Base-by-base conservation (phyloP, 2,797 vertebrate genomes). In the Podargus strigoides region DNA sequence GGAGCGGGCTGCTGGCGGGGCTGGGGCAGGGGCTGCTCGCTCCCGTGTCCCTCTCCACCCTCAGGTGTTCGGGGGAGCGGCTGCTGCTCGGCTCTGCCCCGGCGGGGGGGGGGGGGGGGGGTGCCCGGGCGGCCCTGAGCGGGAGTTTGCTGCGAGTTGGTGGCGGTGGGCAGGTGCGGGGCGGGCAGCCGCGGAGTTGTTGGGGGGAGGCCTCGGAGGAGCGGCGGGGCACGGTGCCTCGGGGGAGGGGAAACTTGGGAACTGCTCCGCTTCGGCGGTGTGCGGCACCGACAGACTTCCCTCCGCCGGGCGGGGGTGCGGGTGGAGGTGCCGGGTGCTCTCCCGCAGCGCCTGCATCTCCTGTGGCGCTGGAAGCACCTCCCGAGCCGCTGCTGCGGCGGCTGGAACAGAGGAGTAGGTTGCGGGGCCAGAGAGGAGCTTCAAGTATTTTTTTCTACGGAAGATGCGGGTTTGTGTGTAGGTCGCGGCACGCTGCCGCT, bases 161-260 rank as follows among this genome's bases (percentile, higher is more conserved):
- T 11, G 3, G 46, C 3, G 37, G 56, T 36, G 55, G 56, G 11
- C 60, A 69, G 90, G 80, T 81, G 84, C 75, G 2, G 3, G 41
- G 50, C 39, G 34, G 50, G 59, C 56, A n/a, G 28, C 58, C 24
- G 24, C 58, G 19, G 58, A 37, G 58, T 26, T 27, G 9, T 12
- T 37, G 9, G 23, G 34, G 42, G 18, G n/a, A 74, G 86, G 66
- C 39, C 81, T 73, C 41, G 79, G 85, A 66, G 84, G 39, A 60
- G 72, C 77, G 63, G 32, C 39, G 82, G 76, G 36, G 73, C 49
- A 60, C 44, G 73, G 9, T 42, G 72, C 62, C 87, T 79, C 76
- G 76, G 58, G 75, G 87, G 95, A 62, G 75, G 87, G 95, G 58
- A 55, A 92, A 91, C 76, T 93, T 85, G 85, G 84, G 9, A 92